These are phyloP conservation scores for Trematomus bernacchii DNA, from an alignment of 2,797 vertebrate genomes.

Conservation along the genomic window DNA sequence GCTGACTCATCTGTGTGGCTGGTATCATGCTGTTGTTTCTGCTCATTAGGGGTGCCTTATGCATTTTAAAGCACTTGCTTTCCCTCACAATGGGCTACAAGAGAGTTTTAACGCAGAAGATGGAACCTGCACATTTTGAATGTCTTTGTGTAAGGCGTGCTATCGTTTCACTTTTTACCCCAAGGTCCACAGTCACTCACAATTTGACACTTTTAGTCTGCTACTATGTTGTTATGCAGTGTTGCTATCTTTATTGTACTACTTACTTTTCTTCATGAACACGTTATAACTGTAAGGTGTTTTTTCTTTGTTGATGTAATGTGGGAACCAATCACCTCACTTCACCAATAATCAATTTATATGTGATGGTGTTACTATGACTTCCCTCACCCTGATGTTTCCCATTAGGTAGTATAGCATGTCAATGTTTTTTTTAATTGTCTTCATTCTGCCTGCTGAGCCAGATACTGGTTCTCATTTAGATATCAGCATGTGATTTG, in stretches of 20 bases:
- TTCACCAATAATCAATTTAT: background rate
- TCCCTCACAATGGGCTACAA: constrained; percentile 32
- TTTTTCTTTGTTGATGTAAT: background rate
- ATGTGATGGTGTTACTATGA: background rate
- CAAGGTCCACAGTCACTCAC: background rate
- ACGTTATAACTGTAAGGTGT: background rate
- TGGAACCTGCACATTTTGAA: constrained; percentile 20
- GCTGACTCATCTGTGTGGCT: constrained; percentile 62
- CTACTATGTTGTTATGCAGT: background rate
- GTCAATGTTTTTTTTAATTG: background rate
- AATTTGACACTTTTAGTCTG: background rate
- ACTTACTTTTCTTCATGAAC: background rate
- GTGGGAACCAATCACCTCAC: background rate
- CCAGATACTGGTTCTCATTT: constrained; percentile 7
- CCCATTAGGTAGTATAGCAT: background rate
- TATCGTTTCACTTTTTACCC: background rate
- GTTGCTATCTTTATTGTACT: background rate
- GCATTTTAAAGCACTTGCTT: constrained; percentile 49
- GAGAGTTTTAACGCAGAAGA: constrained; percentile 11
- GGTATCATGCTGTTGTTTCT: constrained; percentile 49
- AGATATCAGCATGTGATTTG: constrained; percentile 10
- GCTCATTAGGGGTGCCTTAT: constrained; percentile 53
- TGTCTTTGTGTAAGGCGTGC: background rate
- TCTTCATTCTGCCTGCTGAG: background rate
- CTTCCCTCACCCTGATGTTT: constrained; percentile 2